phyloP scores from a whole-genome alignment of 2,888 invertebrate species.

The Plagodis pulveraria region DNA sequence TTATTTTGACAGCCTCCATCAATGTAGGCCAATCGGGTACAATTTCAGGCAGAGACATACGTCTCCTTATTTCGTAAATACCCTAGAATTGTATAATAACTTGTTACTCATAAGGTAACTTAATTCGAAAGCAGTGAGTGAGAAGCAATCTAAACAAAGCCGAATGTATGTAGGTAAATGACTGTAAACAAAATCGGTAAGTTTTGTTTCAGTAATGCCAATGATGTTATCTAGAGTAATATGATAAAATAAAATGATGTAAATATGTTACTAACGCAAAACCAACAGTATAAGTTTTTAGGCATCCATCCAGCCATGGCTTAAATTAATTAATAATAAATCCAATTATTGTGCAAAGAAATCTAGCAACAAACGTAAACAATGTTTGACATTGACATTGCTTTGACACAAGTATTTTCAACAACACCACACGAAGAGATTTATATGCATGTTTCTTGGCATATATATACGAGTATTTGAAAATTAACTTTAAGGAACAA shows the following conservation, averaged over 20 bases:
- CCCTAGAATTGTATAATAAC: slow-evolving; percentile 85
- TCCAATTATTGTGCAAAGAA: slow-evolving; percentile 6
- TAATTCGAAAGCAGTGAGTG: slow-evolving; percentile 38
- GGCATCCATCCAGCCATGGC: slow-evolving; percentile 63
- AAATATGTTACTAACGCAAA: slow-evolving; percentile 57
- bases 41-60: slow-evolving; percentile 88
- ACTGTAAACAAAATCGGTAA: slow-evolving; percentile 26
- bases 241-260: slow-evolving; percentile 24
- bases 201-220: slow-evolving; percentile 9
- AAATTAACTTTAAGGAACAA: slow-evolving; percentile 20
- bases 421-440: slow-evolving; percentile 30
- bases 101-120: slow-evolving; percentile 57
- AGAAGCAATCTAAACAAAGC: slow-evolving; percentile 47
- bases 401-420: slow-evolving; percentile 13
- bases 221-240: slow-evolving; percentile 11
- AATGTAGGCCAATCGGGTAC: slow-evolving; percentile 93
- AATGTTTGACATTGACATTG: slow-evolving; percentile 24
- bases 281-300: slow-evolving; percentile 54
- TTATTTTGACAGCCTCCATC: slow-evolving; percentile 87
- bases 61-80: slow-evolving; percentile 88
- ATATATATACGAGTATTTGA: slow-evolving; percentile 20
- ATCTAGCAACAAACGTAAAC: slow-evolving; percentile 21
- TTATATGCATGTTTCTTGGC: slow-evolving; percentile 36
- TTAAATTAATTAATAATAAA: slow-evolving; percentile 11
- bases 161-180: slow-evolving; percentile 42